phyloP scores from a whole-genome alignment of 2,113 vertebrate genomes.

The Marmota flaviventris region DNA sequence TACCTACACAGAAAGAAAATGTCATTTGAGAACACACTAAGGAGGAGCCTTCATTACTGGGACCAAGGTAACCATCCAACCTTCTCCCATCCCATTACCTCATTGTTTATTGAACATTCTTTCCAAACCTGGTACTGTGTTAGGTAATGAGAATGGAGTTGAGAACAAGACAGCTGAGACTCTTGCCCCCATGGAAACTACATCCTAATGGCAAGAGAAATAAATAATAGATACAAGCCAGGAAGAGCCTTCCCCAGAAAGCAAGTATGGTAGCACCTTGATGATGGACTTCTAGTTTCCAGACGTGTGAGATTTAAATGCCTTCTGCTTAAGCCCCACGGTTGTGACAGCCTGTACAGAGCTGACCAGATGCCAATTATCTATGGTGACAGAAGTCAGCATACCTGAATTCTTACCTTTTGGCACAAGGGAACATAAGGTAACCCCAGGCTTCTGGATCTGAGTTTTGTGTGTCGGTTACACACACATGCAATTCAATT shows the following conservation, averaged over 20 bases:
- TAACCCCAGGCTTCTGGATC: background rate
- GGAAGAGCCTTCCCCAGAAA: background rate
- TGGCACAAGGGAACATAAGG: background rate
- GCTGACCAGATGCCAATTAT: background rate
- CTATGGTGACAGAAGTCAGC: background rate
- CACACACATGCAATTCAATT: background rate
- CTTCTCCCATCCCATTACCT: background rate
- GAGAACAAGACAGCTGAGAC: background rate
- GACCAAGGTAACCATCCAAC: background rate
- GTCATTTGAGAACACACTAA: background rate
- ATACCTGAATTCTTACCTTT: background rate
- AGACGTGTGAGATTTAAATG: background rate
- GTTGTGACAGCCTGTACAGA: background rate
- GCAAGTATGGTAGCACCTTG: background rate
- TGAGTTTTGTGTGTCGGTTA: background rate
- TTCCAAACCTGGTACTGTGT: background rate
- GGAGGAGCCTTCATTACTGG: background rate
- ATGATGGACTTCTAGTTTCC: background rate
- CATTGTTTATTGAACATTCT: background rate
- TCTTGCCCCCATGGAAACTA: background rate
- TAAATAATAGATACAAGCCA: background rate
- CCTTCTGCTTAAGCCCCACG: background rate
- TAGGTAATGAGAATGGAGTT: background rate
- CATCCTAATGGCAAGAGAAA: background rate
- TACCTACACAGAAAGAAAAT: background rate